Evolutionary conservation across 2,888 invertebrate genomes (phyloP), one percentile per base, ranked within the genome.

Genomic region (Coleophora flavipennella): DNA sequence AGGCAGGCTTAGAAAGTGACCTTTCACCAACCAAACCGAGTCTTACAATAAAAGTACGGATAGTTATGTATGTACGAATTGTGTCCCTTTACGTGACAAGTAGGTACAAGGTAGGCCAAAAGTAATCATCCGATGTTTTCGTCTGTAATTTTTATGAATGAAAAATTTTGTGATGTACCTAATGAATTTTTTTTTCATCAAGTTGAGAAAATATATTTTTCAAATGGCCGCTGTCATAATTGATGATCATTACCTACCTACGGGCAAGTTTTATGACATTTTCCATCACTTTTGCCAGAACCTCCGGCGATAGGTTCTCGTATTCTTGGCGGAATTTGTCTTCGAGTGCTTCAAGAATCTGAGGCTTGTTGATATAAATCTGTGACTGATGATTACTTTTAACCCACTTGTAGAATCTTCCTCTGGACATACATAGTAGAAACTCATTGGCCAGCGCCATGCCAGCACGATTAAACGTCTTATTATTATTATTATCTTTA

Each of bases 161-260:
- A 27, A 1, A 27, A 27, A 2, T 10, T 27, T 27, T 27, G 28
- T 8, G 8, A 10, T 27, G 8, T 27, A 10, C 10, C 10, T 27
- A 10, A 27, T 27, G 28, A 2, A 8, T 10, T 27, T 9, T 9
- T 27, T 27, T 27, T 27, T 27, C 10, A 27, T 27, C 10, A 9
- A 36, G 36, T 28, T 12, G 28, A 36, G 28, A 36, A 28, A 1
- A 14, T 28, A 41, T 39, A 44, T 39, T 35, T 37, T 33, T 28
- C 35, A 41, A 44, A 13, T 41, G 35, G 37, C 29, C 43, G 44
- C 45, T 43, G 44, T 38, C 46, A 49, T 28, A 47, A 43, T 43
- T 49, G 43, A 52, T 41, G 35, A 38, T 44, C 43, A 47, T 49
- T n/a, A n/a, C n/a, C n/a, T n/a, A n/a, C n/a, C n/a, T n/a, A 45